phyloP scores from a whole-genome alignment of 2,888 invertebrate species.

The Maniola hyperantus region DNA sequence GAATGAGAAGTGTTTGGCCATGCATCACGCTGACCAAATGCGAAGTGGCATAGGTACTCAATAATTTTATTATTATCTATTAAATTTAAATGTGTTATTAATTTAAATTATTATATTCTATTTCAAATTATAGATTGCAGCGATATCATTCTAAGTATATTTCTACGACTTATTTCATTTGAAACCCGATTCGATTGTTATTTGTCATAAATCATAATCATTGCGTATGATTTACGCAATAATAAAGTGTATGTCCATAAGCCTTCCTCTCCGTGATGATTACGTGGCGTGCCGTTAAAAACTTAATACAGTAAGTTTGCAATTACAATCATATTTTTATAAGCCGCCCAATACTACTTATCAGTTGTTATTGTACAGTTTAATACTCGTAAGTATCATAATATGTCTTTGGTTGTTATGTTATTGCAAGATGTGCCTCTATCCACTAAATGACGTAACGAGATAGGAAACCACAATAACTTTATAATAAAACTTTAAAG shows the following conservation, averaged over 20 bases:
- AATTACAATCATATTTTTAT: background rate
- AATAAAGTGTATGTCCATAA: background rate
- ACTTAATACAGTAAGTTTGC: background rate
- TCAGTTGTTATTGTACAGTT: constrained; percentile 1
- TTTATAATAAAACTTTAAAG: constrained; percentile 17
- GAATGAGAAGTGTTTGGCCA: too few relatives aligned
- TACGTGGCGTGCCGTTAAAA: background rate
- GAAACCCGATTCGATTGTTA: too few relatives aligned
- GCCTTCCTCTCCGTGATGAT: background rate
- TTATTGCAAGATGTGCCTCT: constrained; percentile 21
- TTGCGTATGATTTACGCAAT: background rate
- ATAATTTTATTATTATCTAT: too few relatives aligned
- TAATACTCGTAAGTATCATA: too few relatives aligned
- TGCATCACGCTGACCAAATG: too few relatives aligned
- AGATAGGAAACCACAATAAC: constrained; percentile 18
- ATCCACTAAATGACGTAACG: constrained; percentile 20
- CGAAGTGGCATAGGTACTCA: too few relatives aligned
- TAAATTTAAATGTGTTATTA: too few relatives aligned
- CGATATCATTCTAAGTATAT: too few relatives aligned
- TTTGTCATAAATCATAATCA: too few relatives aligned
- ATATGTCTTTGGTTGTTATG: background rate
- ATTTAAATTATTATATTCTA: too few relatives aligned
- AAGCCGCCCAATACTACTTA: constrained; percentile 7
- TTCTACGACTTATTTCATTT: too few relatives aligned
- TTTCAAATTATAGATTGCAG: too few relatives aligned